phyloP scores from a whole-genome alignment of 1,140 invertebrate genomes.

The Teleopsis dalmanni region DNA sequence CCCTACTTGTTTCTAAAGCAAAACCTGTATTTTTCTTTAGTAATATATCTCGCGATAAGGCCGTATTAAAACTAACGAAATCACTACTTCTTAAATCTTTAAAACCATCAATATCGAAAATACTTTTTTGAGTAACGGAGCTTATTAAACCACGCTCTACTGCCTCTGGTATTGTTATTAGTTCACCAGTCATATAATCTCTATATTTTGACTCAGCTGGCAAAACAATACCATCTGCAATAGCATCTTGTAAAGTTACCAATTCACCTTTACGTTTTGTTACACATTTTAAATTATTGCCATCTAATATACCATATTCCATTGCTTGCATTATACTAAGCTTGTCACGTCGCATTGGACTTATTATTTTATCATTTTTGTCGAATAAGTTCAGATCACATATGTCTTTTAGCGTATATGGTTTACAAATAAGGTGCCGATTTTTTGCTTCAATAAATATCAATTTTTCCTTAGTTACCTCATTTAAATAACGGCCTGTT shows the following conservation, averaged over 20 bases:
- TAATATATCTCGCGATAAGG: conserved; percentile 70
- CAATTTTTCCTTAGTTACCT: conserved; percentile 63
- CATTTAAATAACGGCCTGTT: conserved; percentile 70
- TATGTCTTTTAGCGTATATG: conserved; percentile 82
- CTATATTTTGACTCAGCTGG: conserved; percentile 64
- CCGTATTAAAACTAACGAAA: conserved; percentile 79
- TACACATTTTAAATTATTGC: conserved; percentile 71
- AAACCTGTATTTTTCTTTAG: conserved; percentile 64
- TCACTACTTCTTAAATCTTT: conserved; percentile 74
- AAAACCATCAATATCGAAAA: conserved; percentile 88
- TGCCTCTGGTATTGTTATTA: conserved; percentile 69
- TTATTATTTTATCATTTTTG: conserved; percentile 62
- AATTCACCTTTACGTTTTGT: conserved; percentile 72
- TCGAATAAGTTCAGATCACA: conserved; percentile 74
- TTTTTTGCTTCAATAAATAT: conserved; percentile 71
- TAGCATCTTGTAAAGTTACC: conserved; percentile 74
- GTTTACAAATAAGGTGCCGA: conserved; percentile 73
- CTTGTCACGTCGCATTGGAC: conserved; percentile 66
- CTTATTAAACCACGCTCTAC: conserved; percentile 81
- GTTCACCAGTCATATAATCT: conserved; percentile 62
- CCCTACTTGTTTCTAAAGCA: conserved; percentile 67
- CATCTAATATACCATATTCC: conserved; percentile 75
- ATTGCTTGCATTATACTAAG: conserved; percentile 78
- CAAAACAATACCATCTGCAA: conserved; percentile 68
- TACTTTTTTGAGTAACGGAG: conserved; percentile 76